Evolutionary conservation across 2,888 invertebrate genomes (phyloP).

Genomic region (Polia nebulosa): DNA sequence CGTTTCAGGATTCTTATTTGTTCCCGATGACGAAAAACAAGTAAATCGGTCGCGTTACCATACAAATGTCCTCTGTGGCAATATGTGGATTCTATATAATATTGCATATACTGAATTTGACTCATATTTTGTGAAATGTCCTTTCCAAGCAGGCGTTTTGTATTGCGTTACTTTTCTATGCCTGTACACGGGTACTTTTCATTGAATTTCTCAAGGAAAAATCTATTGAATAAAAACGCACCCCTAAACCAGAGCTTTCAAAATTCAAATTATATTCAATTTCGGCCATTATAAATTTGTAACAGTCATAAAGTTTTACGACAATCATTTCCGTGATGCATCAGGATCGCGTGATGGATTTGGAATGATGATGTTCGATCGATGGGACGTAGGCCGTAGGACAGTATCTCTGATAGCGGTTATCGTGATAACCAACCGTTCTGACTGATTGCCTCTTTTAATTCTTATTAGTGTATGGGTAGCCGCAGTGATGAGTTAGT

Average conservation of each 20-base stretch:
- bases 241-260: not conserved
- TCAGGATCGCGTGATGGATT: constrained; percentile 74
- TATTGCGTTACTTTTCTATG: too few relatives aligned
- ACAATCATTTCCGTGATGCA: constrained; percentile 65
- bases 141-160: not conserved
- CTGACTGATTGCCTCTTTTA: constrained; percentile 55
- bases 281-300: constrained; percentile 24
- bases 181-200: not conserved
- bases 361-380: constrained; percentile 67
- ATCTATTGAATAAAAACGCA: too few relatives aligned
- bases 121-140: not conserved
- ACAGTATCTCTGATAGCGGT: constrained; percentile 69
- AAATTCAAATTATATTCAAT: constrained; percentile 25
- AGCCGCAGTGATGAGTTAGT: constrained; percentile 44
- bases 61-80: not conserved
- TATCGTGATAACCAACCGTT: constrained; percentile 74
- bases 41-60: not conserved
- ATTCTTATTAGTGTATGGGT: constrained; percentile 38
- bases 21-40: constrained; percentile 18
- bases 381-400: constrained; percentile 53
- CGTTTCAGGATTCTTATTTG: not conserved
- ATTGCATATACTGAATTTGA: not conserved
- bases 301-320: constrained; percentile 67
- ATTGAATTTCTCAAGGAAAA: not conserved
- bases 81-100: not conserved